phyloP scores from a whole-genome alignment of 2,797 vertebrate genomes.

The Pseudocheirus occidentalis region DNA sequence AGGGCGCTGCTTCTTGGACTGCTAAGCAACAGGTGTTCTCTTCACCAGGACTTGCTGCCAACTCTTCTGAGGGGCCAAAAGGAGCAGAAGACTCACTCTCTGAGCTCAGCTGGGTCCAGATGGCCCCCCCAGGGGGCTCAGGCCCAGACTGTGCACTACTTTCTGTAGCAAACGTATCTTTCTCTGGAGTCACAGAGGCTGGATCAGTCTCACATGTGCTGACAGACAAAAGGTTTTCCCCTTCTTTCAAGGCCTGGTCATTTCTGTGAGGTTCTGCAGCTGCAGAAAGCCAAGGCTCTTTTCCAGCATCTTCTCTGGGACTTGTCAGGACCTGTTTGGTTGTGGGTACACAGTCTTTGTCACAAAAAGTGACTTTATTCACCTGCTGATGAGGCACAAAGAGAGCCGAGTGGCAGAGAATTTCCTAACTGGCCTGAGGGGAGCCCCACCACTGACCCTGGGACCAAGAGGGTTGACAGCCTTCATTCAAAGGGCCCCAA shows the following conservation, averaged over 20 bases:
- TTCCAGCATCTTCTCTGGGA: conserved; percentile 55
- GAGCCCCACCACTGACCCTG: no score
- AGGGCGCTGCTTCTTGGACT: conserved; percentile 37
- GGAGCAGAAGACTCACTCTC: conserved; percentile 73
- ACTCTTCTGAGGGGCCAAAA: conserved; percentile 47
- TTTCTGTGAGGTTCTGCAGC: conserved; percentile 81
- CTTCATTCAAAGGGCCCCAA: not conserved
- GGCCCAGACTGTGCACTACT: conserved; percentile 69
- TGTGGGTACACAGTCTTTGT: conserved; percentile 43
- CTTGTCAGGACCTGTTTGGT: conserved; percentile 51
- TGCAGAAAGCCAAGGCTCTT: conserved; percentile 83
- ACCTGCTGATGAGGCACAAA: conserved; percentile 74
- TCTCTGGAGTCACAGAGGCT: conserved; percentile 81
- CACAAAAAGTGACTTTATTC: conserved; percentile 60
- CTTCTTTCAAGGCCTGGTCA: conserved; percentile 74
- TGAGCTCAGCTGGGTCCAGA: conserved; percentile 75
- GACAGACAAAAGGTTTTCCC: conserved; percentile 63
- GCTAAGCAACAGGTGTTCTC: conserved; percentile 60
- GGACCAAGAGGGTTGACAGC: not conserved
- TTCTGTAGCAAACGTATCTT: conserved; percentile 65
- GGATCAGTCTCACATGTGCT: conserved; percentile 83
- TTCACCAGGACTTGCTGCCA: conserved; percentile 46
- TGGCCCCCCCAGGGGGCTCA: conserved; percentile 63
- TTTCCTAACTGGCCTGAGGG: not conserved
- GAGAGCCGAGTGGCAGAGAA: conserved; percentile 52